Evolutionary conservation across 1,140 invertebrate species (phyloP), one percentile per base, ranked within the genome.

Genomic region (Liolophura sinensis): DNA sequence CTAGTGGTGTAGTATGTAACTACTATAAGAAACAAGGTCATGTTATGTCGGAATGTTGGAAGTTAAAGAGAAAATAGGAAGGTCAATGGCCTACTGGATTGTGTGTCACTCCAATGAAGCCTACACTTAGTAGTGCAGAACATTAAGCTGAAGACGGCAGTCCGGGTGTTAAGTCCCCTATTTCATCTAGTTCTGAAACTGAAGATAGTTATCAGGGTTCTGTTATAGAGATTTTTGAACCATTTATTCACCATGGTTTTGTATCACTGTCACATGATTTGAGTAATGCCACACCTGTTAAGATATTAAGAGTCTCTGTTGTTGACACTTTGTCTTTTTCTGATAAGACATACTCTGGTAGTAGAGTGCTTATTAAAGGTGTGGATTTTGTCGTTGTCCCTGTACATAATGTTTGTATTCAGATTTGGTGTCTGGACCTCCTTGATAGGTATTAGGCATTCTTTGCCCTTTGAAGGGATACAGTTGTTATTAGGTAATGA

Each of bases 221-320:
- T 40, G 31, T 65, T 58, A 65, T 40, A 31, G 67, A 72, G 54
- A 48, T 20, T 55, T 72, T 55, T 66, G 49, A 60, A 27, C 66
- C 69, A n/a, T 71, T 71, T 56, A 11, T 68, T 18, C 52, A 40
- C 31, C 51, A 69, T 1, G 57, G 67, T 61, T 65, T 31, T 62
- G 48, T 68, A 18, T 65, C 70, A 25, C 20, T 66, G 25, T 16
- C 31, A 47, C 24, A 56, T 68, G 31, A 52, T 64, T 15, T 6
- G 16, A n/a, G 27, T 20, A 52, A 9, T 55, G 18, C 25, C 27
- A 49, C 24, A 48, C 64, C 52, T 25, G 46, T 69, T 60, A 51
- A 46, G 14, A 65, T 60, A 25, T 63, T 65, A 47, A 48, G 69
- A 54, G 62, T 67, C 24, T 67, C 65, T 16, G 62, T 59, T 46